Percentiles rank a stretch among this genome's conserved stretches.
These are phyloP conservation scores for Tetrapedia diversipes DNA, from an alignment of 2,888 invertebrate species.

Conservation along the genomic window DNA sequence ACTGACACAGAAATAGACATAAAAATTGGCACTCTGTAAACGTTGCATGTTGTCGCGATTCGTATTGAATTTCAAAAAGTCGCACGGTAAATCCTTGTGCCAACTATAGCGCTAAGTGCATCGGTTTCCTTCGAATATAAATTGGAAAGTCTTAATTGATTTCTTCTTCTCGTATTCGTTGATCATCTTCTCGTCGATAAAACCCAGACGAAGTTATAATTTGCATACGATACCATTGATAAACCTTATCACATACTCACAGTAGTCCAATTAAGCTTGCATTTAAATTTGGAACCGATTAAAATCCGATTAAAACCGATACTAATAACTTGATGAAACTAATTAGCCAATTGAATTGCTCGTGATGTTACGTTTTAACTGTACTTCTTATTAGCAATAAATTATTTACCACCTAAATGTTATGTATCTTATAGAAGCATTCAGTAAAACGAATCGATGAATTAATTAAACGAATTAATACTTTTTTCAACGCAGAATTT, in stretches of 20 bases:
- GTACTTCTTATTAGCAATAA: neutral
- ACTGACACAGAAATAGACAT: constrained; percentile 11
- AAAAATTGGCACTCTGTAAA: constrained; percentile 4
- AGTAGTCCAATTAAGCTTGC: neutral
- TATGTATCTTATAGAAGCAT: neutral
- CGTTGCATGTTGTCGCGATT: neutral
- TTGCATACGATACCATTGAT: neutral
- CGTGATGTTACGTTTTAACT: neutral
- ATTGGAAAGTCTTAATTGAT: constrained; percentile 48
- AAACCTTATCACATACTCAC: neutral
- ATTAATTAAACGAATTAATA: neutral
- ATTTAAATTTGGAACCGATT: neutral
- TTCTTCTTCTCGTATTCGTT: neutral
- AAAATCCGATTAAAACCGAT: neutral
- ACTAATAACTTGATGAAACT: neutral
- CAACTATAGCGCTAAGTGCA: neutral
- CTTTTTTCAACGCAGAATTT: neutral
- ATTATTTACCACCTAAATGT: neutral
- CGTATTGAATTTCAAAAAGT: constrained; percentile 17
- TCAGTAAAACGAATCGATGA: neutral
- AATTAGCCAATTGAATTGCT: neutral
- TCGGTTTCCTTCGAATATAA: neutral
- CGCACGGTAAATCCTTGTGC: neutral
- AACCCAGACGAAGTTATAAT: neutral
- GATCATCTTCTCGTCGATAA: no score